Percentiles rank a stretch among this genome's conserved stretches.
Conservation (phyloP, 2,797 vertebrate genomes). For the Peromyscus melanophrys region DNA sequence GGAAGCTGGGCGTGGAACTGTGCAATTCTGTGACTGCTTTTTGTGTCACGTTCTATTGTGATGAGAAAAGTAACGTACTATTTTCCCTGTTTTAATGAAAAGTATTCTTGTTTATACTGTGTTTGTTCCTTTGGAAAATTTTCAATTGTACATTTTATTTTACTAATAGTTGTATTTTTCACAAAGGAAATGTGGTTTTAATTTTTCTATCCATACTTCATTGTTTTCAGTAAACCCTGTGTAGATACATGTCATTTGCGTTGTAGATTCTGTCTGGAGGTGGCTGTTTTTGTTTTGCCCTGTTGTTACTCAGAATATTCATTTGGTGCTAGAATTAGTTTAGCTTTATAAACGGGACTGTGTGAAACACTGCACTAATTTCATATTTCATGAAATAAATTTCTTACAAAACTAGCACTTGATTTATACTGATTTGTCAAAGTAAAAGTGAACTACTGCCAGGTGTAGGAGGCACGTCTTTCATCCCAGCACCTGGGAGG, state of each 20-base stretch:
- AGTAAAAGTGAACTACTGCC: conserved; percentile 79
- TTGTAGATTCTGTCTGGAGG: conserved; percentile 93
- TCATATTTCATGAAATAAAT: conserved; percentile 94
- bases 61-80: conserved; percentile 92
- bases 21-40: conserved; percentile 94
- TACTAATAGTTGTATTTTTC: conserved; percentile 99
- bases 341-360: conserved; percentile 93
- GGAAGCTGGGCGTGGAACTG: conserved; percentile 92
- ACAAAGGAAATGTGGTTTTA: conserved; percentile 95
- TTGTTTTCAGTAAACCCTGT: conserved; percentile 92
- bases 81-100: conserved; percentile 93
- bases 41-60: conserved; percentile 94
- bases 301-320: conserved; percentile 92
- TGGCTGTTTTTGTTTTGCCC: conserved; percentile 92
- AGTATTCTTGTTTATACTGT: conserved; percentile 94
- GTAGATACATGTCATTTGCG: conserved; percentile 93
- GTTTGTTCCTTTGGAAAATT: conserved; percentile 89
- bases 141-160: conserved; percentile 96
- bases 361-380: conserved; percentile 93
- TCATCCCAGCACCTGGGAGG: neutral
- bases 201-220: conserved; percentile 93
- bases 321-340: conserved; percentile 91
- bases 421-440: conserved; percentile 87
- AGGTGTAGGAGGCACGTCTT: neutral
- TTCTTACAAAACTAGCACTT: conserved; percentile 92